Evolutionary conservation across 2,888 invertebrate genomes (phyloP).

Genomic region (Meghimatium bilineatum): DNA sequence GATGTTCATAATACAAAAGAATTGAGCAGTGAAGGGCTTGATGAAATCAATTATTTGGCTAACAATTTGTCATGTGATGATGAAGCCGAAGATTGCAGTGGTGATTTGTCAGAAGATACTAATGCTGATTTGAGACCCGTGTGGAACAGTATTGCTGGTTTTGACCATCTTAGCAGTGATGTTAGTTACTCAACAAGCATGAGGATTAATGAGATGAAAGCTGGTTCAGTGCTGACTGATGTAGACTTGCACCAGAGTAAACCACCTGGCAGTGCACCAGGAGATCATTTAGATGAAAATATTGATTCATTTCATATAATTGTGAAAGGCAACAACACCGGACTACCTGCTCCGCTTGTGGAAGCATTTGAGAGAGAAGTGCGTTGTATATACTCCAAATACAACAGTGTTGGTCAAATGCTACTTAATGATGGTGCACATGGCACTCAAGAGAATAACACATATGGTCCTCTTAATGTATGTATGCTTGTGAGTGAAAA

Average conservation of each 20-base stretch:
- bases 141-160: slow-evolving; percentile 20
- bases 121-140: slow-evolving; percentile 21
- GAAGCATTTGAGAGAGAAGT: slow-evolving; percentile 26
- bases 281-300: background rate
- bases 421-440: background rate
- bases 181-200: background rate
- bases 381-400: background rate
- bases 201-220: background rate
- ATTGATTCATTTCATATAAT: background rate
- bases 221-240: background rate
- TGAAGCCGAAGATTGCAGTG: background rate
- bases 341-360: background rate
- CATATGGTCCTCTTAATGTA: background rate
- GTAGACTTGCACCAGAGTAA: background rate
- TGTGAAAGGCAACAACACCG: background rate
- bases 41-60: background rate
- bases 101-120: background rate
- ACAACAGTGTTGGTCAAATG: background rate
- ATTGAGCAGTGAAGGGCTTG: background rate
- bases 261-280: background rate
- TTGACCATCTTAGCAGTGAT: slow-evolving; percentile 34
- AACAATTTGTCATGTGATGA: background rate
- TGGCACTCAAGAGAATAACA: background rate
- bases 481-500: background rate
- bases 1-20: background rate